Conservation (phyloP, 2,797 vertebrate species). For the Ctenopoma kingsleyae region DNA sequence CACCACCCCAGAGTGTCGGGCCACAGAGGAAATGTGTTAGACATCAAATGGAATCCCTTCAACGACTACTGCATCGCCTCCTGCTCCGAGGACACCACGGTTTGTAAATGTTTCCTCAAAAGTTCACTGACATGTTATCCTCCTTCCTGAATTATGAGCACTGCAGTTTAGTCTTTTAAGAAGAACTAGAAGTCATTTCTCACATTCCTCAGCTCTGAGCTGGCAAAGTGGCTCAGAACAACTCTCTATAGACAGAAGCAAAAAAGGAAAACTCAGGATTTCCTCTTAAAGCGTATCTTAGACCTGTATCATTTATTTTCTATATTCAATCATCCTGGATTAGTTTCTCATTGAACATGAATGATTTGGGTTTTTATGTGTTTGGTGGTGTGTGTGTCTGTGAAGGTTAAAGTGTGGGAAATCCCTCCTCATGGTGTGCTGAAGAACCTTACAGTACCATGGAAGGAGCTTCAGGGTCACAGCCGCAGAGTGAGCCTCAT, state of each 20-base stretch:
- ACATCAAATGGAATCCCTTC: constrained; percentile 97
- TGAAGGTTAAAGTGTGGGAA: constrained; percentile 93
- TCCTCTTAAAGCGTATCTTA: not conserved
- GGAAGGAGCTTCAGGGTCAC: constrained; percentile 91
- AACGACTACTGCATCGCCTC: constrained; percentile 94
- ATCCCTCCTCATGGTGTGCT: constrained; percentile 88
- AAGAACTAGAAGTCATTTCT: constrained; percentile 56
- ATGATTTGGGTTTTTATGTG: not conserved
- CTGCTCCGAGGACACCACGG: constrained; percentile 93
- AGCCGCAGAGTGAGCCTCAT: constrained; percentile 90
- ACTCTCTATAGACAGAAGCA: constrained; percentile 26
- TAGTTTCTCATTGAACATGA: not conserved
- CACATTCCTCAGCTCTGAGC: constrained; percentile 62
- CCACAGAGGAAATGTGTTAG: constrained; percentile 92
- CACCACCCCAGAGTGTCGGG: constrained; percentile 92
- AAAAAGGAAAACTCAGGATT: constrained; percentile 24
- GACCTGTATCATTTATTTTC: not conserved
- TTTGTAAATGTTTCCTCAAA: constrained; percentile 73
- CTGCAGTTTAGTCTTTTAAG: constrained; percentile 44
- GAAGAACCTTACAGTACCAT: constrained; percentile 85
- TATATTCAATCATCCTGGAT: not conserved
- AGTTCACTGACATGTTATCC: constrained; percentile 25
- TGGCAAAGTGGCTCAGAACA: constrained; percentile 19
- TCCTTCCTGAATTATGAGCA: constrained; percentile 29
- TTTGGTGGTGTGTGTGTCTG: constrained; percentile 19